phyloP scores from a whole-genome alignment of 2,888 invertebrate species.

The Zhengitettix transpicula region DNA sequence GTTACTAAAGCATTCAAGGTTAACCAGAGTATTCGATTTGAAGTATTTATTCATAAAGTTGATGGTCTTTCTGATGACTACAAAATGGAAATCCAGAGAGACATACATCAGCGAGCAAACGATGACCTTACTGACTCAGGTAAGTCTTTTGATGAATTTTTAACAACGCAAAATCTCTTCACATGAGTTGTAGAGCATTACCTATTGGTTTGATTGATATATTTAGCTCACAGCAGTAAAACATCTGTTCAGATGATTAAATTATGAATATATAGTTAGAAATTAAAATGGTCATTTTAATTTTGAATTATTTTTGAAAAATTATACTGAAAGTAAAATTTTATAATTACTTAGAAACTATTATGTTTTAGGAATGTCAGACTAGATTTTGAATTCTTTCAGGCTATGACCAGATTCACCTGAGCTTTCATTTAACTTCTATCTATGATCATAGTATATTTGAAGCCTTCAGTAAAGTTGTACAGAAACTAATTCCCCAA shows the following conservation, averaged over 20 bases:
- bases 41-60: conserved; percentile 98
- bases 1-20: conserved; percentile 91
- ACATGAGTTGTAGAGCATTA: no score
- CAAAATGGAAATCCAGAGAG: conserved; percentile 97
- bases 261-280: no score
- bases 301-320: no score
- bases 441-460: conserved; percentile 99
- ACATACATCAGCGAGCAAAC: conserved; percentile 91
- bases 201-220: no score
- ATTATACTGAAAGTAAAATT: no score
- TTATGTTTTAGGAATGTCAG: neutral
- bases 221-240: no score
- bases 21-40: conserved; percentile 91
- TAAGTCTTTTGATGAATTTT: no score
- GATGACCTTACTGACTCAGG: conserved; percentile 70
- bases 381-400: conserved; percentile 13
- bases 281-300: no score
- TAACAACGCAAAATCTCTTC: no score
- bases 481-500: conserved; percentile 96
- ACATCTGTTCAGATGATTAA: no score
- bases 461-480: conserved; percentile 99
- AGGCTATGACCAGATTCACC: conserved; percentile 67
- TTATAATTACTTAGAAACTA: no score
- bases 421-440: conserved; percentile 92
- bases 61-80: conserved; percentile 98